Conservation (phyloP, 2,113 vertebrate species). For the Trogon surrucura region DNA sequence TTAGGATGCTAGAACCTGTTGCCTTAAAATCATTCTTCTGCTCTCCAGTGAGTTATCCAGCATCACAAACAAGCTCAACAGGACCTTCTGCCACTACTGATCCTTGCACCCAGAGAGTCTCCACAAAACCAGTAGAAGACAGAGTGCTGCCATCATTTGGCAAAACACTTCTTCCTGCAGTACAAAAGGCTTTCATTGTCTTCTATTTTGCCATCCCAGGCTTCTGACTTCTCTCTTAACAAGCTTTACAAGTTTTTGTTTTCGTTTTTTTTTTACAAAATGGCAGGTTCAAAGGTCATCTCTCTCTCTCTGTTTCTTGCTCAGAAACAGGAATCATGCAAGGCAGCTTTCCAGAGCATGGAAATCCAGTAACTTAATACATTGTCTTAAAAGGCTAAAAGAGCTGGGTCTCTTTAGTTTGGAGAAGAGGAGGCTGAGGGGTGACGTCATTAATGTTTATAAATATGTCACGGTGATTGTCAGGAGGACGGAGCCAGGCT, state of each 20-base stretch:
- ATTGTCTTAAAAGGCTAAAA: background rate
- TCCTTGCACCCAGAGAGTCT: background rate
- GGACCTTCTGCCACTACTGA: background rate
- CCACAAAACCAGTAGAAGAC: background rate
- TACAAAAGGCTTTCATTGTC: background rate
- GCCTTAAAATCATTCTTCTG: background rate
- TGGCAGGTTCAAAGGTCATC: conserved; percentile 42
- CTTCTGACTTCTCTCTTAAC: conserved; percentile 22
- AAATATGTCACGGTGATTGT: too few relatives aligned
- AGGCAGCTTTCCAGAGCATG: background rate
- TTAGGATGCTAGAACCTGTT: background rate
- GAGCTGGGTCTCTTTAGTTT: too few relatives aligned
- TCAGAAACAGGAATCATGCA: background rate
- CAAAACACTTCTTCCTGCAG: background rate
- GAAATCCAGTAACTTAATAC: background rate
- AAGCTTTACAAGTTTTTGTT: background rate
- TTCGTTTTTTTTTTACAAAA: background rate
- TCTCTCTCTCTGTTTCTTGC: background rate
- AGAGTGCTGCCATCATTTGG: background rate
- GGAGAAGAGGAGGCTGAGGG: too few relatives aligned
- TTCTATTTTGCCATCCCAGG: accelerated
- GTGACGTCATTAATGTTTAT: too few relatives aligned
- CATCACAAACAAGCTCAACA: background rate
- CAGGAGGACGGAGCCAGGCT: too few relatives aligned
- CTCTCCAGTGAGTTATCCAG: background rate